Base-by-base conservation (phyloP, 2,797 vertebrate species). In the Melanotaenia pygmaea region DNA sequence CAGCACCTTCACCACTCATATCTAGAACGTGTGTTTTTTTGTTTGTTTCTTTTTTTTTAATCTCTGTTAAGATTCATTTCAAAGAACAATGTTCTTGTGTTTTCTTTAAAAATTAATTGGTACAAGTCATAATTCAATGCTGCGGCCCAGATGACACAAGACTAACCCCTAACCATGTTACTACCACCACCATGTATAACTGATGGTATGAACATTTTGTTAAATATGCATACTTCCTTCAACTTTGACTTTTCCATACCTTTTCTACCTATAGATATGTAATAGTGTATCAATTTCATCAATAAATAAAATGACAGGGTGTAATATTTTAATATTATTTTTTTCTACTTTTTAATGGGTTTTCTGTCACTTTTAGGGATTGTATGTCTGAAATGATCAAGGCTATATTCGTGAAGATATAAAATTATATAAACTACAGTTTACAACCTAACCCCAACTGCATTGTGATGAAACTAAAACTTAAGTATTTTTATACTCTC, bases 401-500 rank as follows among this genome's bases (percentile, higher is more conserved):
- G 26, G 14, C 6, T 28, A 30, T 5, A 56, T 16, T 30, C 50
- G 26, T 40, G 1, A 13, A 22, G 20, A 64, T 34, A 3, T 50
- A 10, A 20, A 14, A 9, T 24, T 38, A 59, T 38, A 9, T 18
- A 2, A 40, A 34, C 7, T 34, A 30, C 5, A 47, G 16, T 18
- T 24, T 16, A 28, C 59, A 60, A 38, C 26, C 12, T 56, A 56
- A 56, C 13, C 14, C 30, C 26, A 30, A 56, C 5, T 8, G 16
- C 22, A 56, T 12, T 22, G 22, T 62, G 59, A 51, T 38, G 40
- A 43, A 69, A 47, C 47, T 56, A 66, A 66, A 71, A 63, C 3
- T 67, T 50, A 72, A 54, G 60, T 51, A 50, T 14, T 26, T 10
- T 35, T 30, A 77, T 4, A 60, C 28, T 47, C 32, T 64, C 37